Conservation (phyloP, 2,797 vertebrate genomes). For the Sebastiscus tertius region DNA sequence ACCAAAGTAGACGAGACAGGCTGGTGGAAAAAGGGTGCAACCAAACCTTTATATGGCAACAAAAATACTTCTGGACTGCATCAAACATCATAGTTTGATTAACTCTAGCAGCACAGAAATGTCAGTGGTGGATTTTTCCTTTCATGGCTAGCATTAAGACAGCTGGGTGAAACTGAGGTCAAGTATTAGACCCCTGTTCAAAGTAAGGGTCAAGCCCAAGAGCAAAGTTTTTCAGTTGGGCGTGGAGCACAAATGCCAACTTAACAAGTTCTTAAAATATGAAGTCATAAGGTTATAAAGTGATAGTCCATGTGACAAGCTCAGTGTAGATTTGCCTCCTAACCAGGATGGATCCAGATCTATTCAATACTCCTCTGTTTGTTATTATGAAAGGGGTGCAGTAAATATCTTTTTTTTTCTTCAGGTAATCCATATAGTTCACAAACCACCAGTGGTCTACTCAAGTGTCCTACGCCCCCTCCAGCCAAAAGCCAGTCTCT, state of each 20-base stretch:
- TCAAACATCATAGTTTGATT: not conserved
- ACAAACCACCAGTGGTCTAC: constrained; percentile 91
- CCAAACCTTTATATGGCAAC: not conserved
- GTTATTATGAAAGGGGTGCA: not conserved
- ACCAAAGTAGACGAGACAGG: not conserved
- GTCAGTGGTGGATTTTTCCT: not conserved
- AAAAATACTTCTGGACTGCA: not conserved
- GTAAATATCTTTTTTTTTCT: constrained; percentile 14
- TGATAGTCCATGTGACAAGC: not conserved
- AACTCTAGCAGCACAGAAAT: not conserved
- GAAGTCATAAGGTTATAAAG: not conserved
- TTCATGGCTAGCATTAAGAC: not conserved
- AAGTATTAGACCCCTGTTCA: not conserved
- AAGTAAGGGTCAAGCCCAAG: not conserved
- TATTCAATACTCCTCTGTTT: not conserved
- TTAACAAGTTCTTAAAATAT: not conserved
- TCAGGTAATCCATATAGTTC: constrained; percentile 94
- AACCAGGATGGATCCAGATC: not conserved
- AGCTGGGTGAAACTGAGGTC: not conserved
- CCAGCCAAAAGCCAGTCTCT: constrained; percentile 91
- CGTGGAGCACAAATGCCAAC: not conserved
- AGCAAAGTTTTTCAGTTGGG: not conserved
- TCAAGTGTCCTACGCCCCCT: constrained; percentile 96
- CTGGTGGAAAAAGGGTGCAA: not conserved
- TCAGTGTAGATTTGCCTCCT: not conserved